phyloP scores from a whole-genome alignment of 2,113 vertebrate genomes.

The Microcebus griseorufus region DNA sequence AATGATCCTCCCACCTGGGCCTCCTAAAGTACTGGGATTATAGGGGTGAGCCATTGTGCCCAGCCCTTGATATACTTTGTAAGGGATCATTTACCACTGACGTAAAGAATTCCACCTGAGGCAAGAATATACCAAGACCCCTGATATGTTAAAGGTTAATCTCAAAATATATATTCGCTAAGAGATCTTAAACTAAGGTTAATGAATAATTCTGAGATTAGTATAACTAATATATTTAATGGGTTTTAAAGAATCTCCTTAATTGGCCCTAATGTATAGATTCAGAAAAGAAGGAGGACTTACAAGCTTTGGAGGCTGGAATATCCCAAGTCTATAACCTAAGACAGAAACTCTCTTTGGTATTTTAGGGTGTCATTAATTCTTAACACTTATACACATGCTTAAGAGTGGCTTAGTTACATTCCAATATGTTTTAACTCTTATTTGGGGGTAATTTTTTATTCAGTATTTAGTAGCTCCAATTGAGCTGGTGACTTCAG shows the following conservation, averaged over 20 bases:
- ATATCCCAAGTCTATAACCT: not conserved
- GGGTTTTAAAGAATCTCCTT: conserved; percentile 6
- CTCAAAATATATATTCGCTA: not conserved
- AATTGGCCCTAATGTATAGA: not conserved
- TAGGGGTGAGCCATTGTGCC: too few relatives aligned
- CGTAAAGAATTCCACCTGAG: not conserved
- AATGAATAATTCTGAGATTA: conserved; percentile 25
- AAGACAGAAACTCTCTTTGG: not conserved
- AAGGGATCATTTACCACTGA: not conserved
- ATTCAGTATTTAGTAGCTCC: not conserved
- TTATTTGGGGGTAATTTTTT: not conserved
- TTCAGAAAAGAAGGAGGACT: not conserved
- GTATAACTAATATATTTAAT: not conserved
- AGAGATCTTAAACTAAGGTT: not conserved
- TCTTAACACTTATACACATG: not conserved
- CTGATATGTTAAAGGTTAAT: not conserved
- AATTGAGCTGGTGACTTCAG: not conserved
- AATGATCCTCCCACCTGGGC: too few relatives aligned
- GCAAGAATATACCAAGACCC: not conserved
- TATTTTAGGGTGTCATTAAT: conserved; percentile 20
- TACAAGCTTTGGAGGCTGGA: not conserved
- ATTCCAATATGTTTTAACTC: not conserved
- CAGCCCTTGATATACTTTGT: not conserved
- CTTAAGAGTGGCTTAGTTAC: not conserved
- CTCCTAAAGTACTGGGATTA: too few relatives aligned